These are phyloP conservation scores for Paradisaea rubra DNA, from an alignment of 2,113 vertebrate species.

Conservation along the genomic window DNA sequence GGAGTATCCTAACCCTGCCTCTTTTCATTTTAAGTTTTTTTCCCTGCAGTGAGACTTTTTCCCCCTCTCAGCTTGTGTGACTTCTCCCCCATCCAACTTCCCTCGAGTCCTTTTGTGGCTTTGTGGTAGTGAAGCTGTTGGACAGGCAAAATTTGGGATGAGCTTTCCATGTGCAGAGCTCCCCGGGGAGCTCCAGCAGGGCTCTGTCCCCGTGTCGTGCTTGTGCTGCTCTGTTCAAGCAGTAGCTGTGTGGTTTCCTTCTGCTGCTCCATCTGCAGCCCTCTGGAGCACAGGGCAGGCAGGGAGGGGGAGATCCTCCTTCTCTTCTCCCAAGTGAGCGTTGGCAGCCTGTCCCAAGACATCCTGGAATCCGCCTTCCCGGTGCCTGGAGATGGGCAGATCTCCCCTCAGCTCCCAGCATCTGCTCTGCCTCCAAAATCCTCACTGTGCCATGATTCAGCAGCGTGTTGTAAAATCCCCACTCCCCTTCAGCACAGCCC, in stretches of 20 bases:
- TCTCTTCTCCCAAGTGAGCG: accelerated
- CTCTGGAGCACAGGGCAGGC: neutral
- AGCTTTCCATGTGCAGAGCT: neutral
- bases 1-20: neutral
- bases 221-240: neutral
- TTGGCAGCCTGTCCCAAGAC: neutral
- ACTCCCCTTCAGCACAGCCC: neutral
- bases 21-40: neutral
- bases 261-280: slow-evolving; percentile 22
- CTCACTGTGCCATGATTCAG: accelerated
- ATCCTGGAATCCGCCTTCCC: neutral
- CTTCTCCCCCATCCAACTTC: neutral
- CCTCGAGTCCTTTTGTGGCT: neutral
- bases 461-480: accelerated
- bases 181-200: neutral
- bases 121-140: neutral
- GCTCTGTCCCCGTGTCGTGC: accelerated
- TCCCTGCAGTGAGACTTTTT: neutral
- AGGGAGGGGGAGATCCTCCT: neutral
- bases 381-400: neutral
- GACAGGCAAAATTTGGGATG: neutral
- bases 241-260: neutral
- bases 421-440: neutral
- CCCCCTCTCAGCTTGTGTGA: neutral
- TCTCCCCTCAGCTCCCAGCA: neutral